Percentiles rank a stretch among this genome's conserved stretches.
phyloP scores from a whole-genome alignment of 2,797 vertebrate genomes.

The Catharus ustulatus region DNA sequence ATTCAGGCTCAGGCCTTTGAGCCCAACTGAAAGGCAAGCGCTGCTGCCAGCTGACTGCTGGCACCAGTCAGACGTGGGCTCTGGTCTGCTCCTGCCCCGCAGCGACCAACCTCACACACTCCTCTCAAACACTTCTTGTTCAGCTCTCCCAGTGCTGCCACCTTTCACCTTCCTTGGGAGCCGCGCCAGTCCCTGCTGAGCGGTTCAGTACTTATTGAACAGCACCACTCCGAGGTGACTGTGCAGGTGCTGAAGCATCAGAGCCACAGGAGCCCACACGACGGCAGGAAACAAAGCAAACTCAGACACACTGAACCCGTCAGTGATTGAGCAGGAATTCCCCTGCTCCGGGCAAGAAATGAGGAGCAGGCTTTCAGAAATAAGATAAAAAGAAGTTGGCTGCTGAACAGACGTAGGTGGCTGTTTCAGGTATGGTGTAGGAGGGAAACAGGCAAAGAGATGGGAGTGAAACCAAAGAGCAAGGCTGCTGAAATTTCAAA shows the following conservation, averaged over 20 bases:
- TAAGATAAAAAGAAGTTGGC: background rate
- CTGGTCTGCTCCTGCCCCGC: background rate
- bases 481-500: background rate
- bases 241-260: background rate
- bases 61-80: background rate
- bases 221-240: background rate
- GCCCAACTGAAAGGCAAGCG: background rate
- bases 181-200: background rate
- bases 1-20: background rate
- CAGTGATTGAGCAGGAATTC: background rate
- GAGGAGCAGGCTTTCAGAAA: background rate
- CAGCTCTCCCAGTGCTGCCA: background rate
- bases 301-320: background rate
- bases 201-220: background rate
- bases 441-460: background rate
- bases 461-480: background rate
- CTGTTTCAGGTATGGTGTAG: background rate
- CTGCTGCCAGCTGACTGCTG: background rate
- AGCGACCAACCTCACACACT: background rate
- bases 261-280: fast-evolving
- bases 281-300: background rate
- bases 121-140: background rate
- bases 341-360: background rate
- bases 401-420: background rate
- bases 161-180: background rate